Base-by-base conservation (phyloP, 1,140 invertebrate genomes). In the Theocolax elegans region DNA sequence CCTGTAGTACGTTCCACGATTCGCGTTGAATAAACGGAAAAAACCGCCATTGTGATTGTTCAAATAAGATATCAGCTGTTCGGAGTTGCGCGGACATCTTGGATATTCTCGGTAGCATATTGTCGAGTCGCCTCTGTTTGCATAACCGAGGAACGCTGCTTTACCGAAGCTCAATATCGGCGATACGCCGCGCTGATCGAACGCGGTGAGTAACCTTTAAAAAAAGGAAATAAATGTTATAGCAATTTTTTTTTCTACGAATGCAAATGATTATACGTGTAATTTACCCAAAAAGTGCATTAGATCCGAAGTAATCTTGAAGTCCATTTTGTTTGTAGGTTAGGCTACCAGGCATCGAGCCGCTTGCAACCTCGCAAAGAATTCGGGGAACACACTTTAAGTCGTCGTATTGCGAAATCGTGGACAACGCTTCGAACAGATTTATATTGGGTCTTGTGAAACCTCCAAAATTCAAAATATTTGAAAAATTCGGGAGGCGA, bases 31-130 rank as follows among this genome's bases (percentile, higher is more conserved):
- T 76, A 92, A 92, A 63, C 92, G 88, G 79, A 94, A 95, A 79
- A 94, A 93, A 10, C 93, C 94, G 44, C 94, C 93, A 66, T 94
- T 93, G 78, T 95, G 89, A 82, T 94, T 95, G 83, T 95, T 95
- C 51, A 95, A 85, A 79, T 95, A 95, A 78, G 92, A 85, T 31
- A 94, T 87, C 10, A 94, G 85, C 75, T 90, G 88, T 67, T 92
- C 89, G 27, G 91, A 85, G 77, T 92, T 90, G 69, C 88, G 89
- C 0, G 94, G 94, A 74, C 94, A 95, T 27, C 87, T 87, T 0
- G 91, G 88, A 73, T 93, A 95, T 3, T 90, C 90, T 49, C 85
- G 84, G 9, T 88, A 86, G 76, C 92, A 94, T 27, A 86, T 85
- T 1, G 83, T 76, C 3, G 90, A 85, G 46, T 91, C 89, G 10